Evolutionary conservation across 2,797 vertebrate species (phyloP).

Genomic region (Momotus momota): DNA sequence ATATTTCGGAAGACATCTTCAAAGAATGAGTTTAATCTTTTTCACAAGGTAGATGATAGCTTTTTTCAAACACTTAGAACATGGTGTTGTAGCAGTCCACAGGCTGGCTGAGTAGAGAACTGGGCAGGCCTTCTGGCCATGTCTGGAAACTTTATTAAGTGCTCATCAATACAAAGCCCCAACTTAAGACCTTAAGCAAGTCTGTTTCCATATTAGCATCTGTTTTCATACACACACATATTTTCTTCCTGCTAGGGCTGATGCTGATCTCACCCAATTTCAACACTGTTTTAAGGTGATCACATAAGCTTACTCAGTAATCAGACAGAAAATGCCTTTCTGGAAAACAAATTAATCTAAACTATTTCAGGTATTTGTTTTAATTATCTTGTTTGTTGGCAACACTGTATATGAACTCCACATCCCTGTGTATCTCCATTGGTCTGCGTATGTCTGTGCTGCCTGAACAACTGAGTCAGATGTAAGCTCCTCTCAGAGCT

Average conservation of each 20-base stretch:
- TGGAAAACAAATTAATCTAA: neutral
- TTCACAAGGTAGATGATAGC: neutral
- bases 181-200: neutral
- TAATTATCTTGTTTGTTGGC: neutral
- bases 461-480: neutral
- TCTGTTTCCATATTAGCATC: neutral
- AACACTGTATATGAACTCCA: neutral
- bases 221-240: too few species aligned
- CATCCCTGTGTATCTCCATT: neutral
- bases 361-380: neutral
- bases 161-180: neutral
- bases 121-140: neutral
- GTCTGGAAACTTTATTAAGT: neutral
- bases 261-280: neutral
- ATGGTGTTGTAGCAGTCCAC: neutral
- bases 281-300: neutral
- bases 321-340: neutral
- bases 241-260: neutral
- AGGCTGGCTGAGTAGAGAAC: neutral
- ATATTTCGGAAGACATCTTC: neutral
- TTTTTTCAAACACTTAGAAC: neutral
- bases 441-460: fast-evolving
- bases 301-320: neutral
- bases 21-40: neutral
- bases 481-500: neutral